Percentiles rank a stretch among this genome's conserved stretches.
Evolutionary conservation across 2,888 invertebrate species (phyloP).

Genomic region (Antitype chi): DNA sequence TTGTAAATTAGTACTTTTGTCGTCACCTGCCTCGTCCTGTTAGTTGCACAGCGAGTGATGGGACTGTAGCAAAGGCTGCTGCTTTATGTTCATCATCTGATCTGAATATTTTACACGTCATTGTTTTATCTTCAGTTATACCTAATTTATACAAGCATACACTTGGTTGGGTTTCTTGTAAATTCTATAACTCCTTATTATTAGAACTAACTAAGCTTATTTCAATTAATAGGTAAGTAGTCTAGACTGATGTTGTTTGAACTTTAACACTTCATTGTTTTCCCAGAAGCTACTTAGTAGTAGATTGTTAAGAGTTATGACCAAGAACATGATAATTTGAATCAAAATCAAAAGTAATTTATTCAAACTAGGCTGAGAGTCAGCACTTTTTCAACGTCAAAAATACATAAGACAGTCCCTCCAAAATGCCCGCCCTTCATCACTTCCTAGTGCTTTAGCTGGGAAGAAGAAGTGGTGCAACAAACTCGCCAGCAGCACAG

Average conservation of each 20-base stretch:
- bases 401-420: too few species aligned
- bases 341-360: too few species aligned
- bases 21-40: constrained; percentile 16
- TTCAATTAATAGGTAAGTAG: background rate
- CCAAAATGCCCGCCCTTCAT: too few species aligned
- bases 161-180: background rate
- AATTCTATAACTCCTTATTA: background rate
- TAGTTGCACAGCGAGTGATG: background rate
- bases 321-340: background rate
- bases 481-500: too few species aligned
- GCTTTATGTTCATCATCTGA: background rate
- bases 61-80: background rate
- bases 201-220: background rate
- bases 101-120: background rate
- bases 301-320: background rate
- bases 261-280: background rate
- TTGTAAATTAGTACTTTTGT: constrained; percentile 41
- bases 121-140: background rate
- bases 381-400: too few species aligned
- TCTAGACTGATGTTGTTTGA: background rate
- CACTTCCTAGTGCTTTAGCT: too few species aligned
- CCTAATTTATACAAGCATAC: background rate
- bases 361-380: too few species aligned
- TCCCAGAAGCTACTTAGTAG: background rate
- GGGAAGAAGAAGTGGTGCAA: too few species aligned